Conservation (phyloP, 2,113 vertebrate species). For the Callospermophilus lateralis region DNA sequence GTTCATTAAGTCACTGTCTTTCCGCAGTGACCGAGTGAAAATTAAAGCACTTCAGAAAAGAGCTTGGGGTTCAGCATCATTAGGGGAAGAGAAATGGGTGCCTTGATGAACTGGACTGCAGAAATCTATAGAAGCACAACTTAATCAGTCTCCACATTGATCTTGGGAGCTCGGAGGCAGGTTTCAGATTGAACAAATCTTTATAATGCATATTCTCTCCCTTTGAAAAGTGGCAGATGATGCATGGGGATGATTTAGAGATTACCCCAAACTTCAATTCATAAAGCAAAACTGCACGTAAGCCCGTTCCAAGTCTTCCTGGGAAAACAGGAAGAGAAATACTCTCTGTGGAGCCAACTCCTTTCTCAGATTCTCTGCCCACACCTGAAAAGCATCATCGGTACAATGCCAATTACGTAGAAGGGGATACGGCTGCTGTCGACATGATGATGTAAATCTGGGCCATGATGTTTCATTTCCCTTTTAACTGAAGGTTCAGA, state of each 20-base stretch:
- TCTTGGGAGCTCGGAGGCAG: constrained; percentile 86
- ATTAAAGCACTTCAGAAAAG: constrained; percentile 92
- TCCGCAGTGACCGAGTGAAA: constrained; percentile 91
- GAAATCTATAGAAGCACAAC: constrained; percentile 90
- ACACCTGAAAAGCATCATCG: neutral
- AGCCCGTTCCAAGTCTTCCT: constrained; percentile 60
- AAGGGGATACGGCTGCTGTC: neutral
- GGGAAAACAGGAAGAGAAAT: constrained; percentile 41
- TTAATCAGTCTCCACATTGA: constrained; percentile 91
- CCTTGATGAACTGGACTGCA: constrained; percentile 90
- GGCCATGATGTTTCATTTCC: neutral
- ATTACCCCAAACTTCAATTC: constrained; percentile 75
- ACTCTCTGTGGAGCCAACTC: neutral
- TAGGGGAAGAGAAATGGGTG: constrained; percentile 91
- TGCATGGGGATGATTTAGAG: constrained; percentile 82
- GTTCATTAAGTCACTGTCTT: constrained; percentile 96
- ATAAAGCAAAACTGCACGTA: constrained; percentile 63
- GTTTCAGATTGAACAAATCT: constrained; percentile 84
- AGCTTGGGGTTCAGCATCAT: constrained; percentile 92
- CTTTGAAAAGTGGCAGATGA: constrained; percentile 83
- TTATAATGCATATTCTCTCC: constrained; percentile 84
- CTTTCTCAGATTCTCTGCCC: neutral
- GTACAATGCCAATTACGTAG: neutral
- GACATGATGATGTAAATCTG: neutral
- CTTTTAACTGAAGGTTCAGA: constrained; percentile 1